phyloP scores from a whole-genome alignment of 1,140 invertebrate species.

The Grapholita molesta region DNA sequence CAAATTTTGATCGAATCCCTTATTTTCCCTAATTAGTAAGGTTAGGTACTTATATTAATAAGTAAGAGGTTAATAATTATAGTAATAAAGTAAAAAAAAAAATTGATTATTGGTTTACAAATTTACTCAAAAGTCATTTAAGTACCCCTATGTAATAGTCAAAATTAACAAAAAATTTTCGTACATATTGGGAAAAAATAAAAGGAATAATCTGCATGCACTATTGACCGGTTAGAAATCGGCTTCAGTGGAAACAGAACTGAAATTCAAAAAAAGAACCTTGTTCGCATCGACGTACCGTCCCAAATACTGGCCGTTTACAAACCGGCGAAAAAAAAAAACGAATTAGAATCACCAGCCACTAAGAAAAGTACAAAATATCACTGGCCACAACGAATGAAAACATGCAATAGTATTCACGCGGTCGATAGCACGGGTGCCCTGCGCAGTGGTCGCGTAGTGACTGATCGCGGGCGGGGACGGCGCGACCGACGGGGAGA shows the following conservation, averaged over 20 bases:
- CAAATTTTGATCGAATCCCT: too few species aligned
- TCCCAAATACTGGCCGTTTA: neutral
- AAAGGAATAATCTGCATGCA: neutral
- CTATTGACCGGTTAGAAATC: neutral
- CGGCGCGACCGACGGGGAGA: conserved; percentile 23
- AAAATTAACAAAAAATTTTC: too few species aligned
- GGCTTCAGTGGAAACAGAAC: neutral
- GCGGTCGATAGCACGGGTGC: conserved; percentile 27
- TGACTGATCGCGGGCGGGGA: conserved; percentile 31
- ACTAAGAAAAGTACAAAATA: neutral
- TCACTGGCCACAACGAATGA: conserved; percentile 9
- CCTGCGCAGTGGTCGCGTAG: conserved; percentile 25
- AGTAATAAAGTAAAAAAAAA: too few species aligned
- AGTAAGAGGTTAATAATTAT: neutral
- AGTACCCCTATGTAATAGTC: too few species aligned
- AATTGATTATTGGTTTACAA: too few species aligned
- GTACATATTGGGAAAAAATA: neutral
- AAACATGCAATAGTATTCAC: conserved; percentile 21
- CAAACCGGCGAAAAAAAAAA: neutral
- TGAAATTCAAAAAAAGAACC: neutral
- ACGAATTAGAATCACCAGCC: neutral
- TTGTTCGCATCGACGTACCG: neutral
- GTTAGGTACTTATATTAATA: too few species aligned
- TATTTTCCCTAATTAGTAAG: too few species aligned
- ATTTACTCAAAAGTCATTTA: too few species aligned